These are phyloP conservation scores for Volucella zonaria DNA, from an alignment of 2,888 invertebrate species.

Conservation along the genomic window DNA sequence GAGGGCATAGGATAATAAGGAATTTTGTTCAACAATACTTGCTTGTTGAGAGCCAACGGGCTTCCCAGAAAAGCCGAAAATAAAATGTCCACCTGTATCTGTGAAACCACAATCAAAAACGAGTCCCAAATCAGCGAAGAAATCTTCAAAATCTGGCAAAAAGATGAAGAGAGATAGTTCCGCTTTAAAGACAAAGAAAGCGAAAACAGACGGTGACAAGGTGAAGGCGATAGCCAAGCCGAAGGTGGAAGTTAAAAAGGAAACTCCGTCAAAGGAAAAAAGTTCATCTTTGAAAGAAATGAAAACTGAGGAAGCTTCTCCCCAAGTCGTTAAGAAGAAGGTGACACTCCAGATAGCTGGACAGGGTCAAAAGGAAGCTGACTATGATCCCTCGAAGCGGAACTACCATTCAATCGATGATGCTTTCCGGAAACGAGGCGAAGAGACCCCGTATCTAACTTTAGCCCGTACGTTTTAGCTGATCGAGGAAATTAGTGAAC, in stretches of 20 bases:
- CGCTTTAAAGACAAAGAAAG: slow-evolving; percentile 36
- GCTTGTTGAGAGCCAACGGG: too few relatives aligned
- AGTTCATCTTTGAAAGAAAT: neutral
- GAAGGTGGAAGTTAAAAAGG: neutral
- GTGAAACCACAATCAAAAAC: slow-evolving; percentile 27
- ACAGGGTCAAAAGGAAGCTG: slow-evolving; percentile 77
- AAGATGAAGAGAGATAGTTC: slow-evolving; percentile 34
- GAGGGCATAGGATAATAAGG: too few relatives aligned
- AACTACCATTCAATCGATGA: slow-evolving; percentile 92
- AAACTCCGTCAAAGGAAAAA: slow-evolving; percentile 19
- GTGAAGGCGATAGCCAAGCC: neutral
- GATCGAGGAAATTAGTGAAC: slow-evolving; percentile 92
- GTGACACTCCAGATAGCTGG: slow-evolving; percentile 75
- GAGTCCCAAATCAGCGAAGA: slow-evolving; percentile 42
- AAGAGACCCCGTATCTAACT: slow-evolving; percentile 95
- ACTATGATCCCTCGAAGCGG: slow-evolving; percentile 88
- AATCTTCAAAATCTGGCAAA: slow-evolving; percentile 21
- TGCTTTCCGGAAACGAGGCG: slow-evolving; percentile 90
- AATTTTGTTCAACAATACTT: too few relatives aligned
- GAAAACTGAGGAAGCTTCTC: slow-evolving; percentile 13
- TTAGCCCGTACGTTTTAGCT: slow-evolving; percentile 94
- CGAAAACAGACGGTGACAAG: slow-evolving; percentile 15
- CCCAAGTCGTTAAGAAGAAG: slow-evolving; percentile 67
- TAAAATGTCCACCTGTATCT: neutral
- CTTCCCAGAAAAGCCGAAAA: slow-evolving; percentile 16